Evolutionary conservation across 2,888 invertebrate genomes (phyloP).

Genomic region (Cephus nigrinus): DNA sequence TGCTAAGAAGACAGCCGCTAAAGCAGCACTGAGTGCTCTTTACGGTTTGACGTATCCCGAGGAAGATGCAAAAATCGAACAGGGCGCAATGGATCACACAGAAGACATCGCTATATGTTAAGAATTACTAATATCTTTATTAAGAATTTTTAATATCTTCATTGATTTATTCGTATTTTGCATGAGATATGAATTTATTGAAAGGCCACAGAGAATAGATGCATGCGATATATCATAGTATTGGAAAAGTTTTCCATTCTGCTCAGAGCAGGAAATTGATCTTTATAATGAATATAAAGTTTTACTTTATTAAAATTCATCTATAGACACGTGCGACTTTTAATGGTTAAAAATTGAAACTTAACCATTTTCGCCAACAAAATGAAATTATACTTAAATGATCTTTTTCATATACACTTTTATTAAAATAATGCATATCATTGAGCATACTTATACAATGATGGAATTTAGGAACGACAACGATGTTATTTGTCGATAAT

Average conservation of each 20-base stretch:
- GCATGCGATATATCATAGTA: neutral
- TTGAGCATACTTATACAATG: neutral
- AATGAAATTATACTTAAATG: neutral
- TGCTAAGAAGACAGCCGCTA: conserved; percentile 62
- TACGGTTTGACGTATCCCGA: conserved; percentile 56
- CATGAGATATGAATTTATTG: neutral
- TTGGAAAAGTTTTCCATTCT: neutral
- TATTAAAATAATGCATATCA: neutral
- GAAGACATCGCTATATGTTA: conserved; percentile 35
- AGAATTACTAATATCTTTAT: conserved; percentile 12
- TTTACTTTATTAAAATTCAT: neutral
- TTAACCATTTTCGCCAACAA: neutral
- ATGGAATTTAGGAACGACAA: neutral
- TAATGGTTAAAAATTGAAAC: neutral
- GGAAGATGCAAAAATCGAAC: conserved; percentile 34
- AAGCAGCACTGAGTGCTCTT: conserved; percentile 53
- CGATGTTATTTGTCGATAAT: neutral
- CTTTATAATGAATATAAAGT: neutral
- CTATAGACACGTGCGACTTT: neutral
- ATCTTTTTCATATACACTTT: neutral
- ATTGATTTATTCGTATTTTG: neutral
- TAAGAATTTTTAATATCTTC: neutral
- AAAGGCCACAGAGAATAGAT: neutral
- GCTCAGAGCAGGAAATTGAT: neutral
- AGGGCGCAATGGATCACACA: conserved; percentile 18